Evolutionary conservation across 2,888 invertebrate genomes (phyloP).

Genomic region (Malachius bipustulatus): DNA sequence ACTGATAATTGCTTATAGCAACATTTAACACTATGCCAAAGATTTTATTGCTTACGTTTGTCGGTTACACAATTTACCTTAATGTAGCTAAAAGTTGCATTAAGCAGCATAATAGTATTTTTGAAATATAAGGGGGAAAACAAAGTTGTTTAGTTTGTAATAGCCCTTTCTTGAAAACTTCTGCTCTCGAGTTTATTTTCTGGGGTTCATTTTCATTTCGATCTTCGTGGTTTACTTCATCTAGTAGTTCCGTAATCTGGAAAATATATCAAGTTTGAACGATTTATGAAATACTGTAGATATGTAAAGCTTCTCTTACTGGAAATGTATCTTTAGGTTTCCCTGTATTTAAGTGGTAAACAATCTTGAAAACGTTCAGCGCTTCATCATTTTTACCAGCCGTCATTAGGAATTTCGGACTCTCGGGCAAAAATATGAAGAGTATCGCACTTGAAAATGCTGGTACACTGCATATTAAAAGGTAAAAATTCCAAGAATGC

Average conservation of each 20-base stretch:
- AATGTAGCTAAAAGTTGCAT: conserved; percentile 55
- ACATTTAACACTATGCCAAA: no score
- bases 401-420: conserved; percentile 67
- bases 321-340: no score
- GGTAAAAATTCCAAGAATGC: conserved; percentile 51
- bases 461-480: conserved; percentile 49
- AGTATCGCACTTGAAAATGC: conserved; percentile 52
- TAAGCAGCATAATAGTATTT: conserved; percentile 49
- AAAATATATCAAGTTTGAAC: no score
- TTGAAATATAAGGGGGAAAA: conserved; percentile 45
- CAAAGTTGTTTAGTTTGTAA: conserved; percentile 55
- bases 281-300: no score
- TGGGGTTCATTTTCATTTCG: neutral
- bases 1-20: no score
- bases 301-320: no score
- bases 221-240: neutral
- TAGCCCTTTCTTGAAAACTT: conserved; percentile 46
- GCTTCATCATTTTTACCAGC: conserved; percentile 55
- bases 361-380: conserved; percentile 46
- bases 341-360: conserved; percentile 57
- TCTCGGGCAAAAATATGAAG: conserved; percentile 56
- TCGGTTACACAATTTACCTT: conserved; percentile 43
- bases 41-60: no score
- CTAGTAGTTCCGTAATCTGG: neutral
- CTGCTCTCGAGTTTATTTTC: conserved; percentile 30